These are phyloP conservation scores for Phthorimaea operculella DNA, from an alignment of 1,140 invertebrate species.

Conservation along the genomic window DNA sequence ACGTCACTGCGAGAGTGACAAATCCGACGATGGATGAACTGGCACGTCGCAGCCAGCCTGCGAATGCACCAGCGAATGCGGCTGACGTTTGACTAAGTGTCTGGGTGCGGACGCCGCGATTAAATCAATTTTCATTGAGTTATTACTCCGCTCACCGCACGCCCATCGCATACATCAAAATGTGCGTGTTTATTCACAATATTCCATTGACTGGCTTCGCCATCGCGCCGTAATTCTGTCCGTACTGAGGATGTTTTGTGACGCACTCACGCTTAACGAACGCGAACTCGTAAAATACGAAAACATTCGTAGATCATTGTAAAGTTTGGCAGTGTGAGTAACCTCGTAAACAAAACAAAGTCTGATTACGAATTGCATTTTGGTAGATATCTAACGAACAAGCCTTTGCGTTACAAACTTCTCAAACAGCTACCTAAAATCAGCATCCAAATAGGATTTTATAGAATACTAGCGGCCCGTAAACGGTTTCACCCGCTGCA, in stretches of 20 bases:
- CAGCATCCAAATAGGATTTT: no score
- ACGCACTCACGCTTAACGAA: no score
- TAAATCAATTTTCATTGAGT: constrained; percentile 41
- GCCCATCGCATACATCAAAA: constrained; percentile 2
- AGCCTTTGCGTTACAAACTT: no score
- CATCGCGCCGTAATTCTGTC: background rate
- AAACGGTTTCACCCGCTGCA: no score
- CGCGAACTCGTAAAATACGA: no score
- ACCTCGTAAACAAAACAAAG: no score
- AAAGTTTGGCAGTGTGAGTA: no score
- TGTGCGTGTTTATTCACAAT: constrained; percentile 3
- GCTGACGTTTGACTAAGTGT: constrained; percentile 45
- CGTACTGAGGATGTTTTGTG: background rate
- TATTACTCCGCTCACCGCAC: constrained; percentile 20
- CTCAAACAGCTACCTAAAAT: no score
- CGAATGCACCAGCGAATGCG: constrained; percentile 35
- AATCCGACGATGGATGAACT: constrained; percentile 42
- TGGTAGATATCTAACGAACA: no score
- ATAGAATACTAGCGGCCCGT: no score
- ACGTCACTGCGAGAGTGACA: constrained; percentile 20
- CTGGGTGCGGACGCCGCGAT: constrained; percentile 41
- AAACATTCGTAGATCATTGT: no score
- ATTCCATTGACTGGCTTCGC: background rate
- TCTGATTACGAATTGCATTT: no score
- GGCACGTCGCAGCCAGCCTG: constrained; percentile 22